Conservation (phyloP, 2,113 vertebrate species). For the Albula goreensis region DNA sequence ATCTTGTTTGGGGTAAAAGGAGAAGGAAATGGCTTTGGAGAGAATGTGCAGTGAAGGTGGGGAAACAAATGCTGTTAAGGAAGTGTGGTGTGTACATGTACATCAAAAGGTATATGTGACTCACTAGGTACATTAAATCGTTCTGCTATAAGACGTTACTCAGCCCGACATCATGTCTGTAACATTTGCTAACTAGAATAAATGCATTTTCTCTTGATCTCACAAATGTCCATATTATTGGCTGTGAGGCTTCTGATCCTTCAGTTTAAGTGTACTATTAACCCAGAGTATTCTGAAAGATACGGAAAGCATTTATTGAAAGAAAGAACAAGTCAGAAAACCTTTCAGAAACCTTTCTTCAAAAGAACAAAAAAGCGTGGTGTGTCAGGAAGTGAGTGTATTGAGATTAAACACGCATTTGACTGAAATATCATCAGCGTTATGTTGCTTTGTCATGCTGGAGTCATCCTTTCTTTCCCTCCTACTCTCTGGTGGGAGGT, state of each 20-base stretch:
- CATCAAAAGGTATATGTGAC: background rate
- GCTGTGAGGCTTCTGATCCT: background rate
- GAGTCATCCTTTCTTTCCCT: constrained; percentile 24
- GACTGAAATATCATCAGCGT: constrained; percentile 19
- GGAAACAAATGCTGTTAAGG: background rate
- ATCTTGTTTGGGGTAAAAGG: background rate
- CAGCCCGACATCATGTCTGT: background rate
- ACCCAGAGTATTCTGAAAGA: background rate
- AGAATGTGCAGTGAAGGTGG: background rate
- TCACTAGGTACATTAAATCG: background rate
- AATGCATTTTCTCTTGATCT: background rate
- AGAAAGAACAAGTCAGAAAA: background rate
- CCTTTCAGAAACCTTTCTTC: background rate
- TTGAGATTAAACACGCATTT: constrained; percentile 8
- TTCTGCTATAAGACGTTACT: no score
- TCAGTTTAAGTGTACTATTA: background rate
- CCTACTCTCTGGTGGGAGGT: constrained; percentile 25
- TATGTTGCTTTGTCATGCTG: constrained; percentile 25
- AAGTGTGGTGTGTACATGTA: background rate
- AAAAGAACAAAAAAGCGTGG: background rate
- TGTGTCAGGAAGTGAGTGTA: constrained; percentile 16
- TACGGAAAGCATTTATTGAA: background rate
- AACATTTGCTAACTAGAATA: no score
- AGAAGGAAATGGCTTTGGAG: background rate
- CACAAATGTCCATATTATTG: background rate